A percentile compares a stretch with the other conserved stretches of the same genome.
Evolutionary conservation across 1,140 invertebrate species (phyloP).

Genomic region (Diorhabda sublineata): DNA sequence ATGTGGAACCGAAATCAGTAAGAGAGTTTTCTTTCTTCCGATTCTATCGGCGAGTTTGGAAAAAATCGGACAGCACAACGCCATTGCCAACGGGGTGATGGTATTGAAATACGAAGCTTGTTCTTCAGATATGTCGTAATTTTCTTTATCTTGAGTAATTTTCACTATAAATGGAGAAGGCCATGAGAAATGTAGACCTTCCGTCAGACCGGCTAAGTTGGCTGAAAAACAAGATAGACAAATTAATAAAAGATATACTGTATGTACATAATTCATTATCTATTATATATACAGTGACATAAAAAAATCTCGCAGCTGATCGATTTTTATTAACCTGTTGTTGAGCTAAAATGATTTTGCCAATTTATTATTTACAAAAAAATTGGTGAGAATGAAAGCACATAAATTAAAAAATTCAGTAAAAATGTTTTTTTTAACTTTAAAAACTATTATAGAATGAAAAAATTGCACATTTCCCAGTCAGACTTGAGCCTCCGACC

Average conservation of each 20-base stretch:
- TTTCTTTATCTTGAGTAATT: constrained; percentile 20
- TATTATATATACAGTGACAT: too few species aligned
- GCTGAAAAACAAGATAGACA: constrained; percentile 2
- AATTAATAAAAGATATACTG: not conserved
- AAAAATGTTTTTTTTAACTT: too few species aligned
- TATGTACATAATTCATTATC: too few species aligned
- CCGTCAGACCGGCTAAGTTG: constrained; percentile 5
- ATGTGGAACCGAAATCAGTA: constrained; percentile 29
- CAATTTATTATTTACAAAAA: too few species aligned
- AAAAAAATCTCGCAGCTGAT: too few species aligned
- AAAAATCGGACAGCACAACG: constrained; percentile 20
- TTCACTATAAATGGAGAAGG: constrained; percentile 23
- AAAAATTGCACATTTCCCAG: too few species aligned
- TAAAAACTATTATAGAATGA: too few species aligned
- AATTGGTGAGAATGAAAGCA: too few species aligned
- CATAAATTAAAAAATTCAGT: too few species aligned
- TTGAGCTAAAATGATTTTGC: too few species aligned
- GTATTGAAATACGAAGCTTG: constrained; percentile 17
- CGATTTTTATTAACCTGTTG: too few species aligned
- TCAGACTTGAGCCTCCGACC: too few species aligned
- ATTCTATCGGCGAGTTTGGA: constrained; percentile 26
- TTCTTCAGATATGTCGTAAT: constrained; percentile 23
- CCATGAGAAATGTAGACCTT: constrained; percentile 22
- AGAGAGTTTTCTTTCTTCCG: constrained; percentile 30
- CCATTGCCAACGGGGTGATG: constrained; percentile 13